phyloP scores from a whole-genome alignment of 2,797 vertebrate genomes.

The Loriculus beryllinus region DNA sequence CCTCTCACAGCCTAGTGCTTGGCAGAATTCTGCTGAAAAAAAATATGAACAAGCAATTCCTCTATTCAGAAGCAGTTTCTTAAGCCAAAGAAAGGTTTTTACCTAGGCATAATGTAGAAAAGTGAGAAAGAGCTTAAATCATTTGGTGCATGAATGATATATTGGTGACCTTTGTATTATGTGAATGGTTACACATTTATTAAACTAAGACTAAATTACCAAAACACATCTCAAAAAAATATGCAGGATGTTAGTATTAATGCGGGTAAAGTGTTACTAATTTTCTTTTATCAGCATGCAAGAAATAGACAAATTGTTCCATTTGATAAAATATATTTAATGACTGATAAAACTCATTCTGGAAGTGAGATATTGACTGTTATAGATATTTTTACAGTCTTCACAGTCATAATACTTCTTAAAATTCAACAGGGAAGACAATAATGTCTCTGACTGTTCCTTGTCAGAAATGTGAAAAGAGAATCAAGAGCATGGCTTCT shows the following conservation, averaged over 20 bases:
- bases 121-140: background rate
- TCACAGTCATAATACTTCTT: background rate
- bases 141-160: background rate
- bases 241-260: background rate
- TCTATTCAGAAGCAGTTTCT: background rate
- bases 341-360: background rate
- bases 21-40: background rate
- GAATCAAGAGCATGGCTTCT: background rate
- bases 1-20: background rate
- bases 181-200: background rate
- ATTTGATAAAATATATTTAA: background rate
- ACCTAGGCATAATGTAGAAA: background rate
- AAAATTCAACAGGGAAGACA: background rate
- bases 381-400: background rate
- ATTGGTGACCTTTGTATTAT: background rate
- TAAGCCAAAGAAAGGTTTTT: background rate
- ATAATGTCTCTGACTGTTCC: background rate
- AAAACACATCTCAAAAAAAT: background rate
- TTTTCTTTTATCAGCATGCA: background rate
- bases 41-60: rapidly evolving
- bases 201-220: background rate
- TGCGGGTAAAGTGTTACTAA: background rate
- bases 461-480: background rate
- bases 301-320: background rate
- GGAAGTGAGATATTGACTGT: background rate